A percentile compares a stretch with the other conserved stretches of the same genome.
Conservation (phyloP, 2,888 invertebrate genomes). For the Lasius platythorax region DNA sequence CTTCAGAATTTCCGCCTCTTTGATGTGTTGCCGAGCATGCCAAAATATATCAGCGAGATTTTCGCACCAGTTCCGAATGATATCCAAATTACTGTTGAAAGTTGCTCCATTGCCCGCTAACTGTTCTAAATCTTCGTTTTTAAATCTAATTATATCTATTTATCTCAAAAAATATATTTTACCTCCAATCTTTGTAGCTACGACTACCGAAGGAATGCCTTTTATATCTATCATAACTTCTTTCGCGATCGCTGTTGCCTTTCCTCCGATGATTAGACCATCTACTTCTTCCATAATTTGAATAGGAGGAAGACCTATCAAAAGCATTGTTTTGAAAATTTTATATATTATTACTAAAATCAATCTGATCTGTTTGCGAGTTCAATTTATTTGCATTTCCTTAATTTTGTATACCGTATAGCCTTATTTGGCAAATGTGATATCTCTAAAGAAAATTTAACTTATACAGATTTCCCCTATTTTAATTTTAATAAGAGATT, state of each 20-base stretch:
- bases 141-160: not conserved
- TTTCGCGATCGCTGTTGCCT: conserved; percentile 71
- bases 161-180: conserved; percentile 64
- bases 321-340: not conserved
- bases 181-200: conserved; percentile 80
- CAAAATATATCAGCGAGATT: conserved; percentile 94
- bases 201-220: conserved; percentile 76
- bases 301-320: conserved; percentile 80
- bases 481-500: conserved; percentile 1
- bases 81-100: conserved; percentile 94
- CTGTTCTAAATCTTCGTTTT: conserved; percentile 86
- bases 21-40: conserved; percentile 94
- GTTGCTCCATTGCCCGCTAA: conserved; percentile 96
- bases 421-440: not conserved
- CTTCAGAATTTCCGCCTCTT: conserved; percentile 90
- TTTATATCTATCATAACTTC: conserved; percentile 78
- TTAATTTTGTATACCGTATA: not conserved
- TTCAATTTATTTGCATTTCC: not conserved
- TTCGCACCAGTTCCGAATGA: conserved; percentile 97
- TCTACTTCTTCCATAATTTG: conserved; percentile 80
- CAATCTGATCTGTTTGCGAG: not conserved
- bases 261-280: conserved; percentile 76
- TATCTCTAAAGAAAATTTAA: not conserved
- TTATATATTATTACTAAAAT: not conserved
- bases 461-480: not conserved